Conservation (phyloP, 2,888 invertebrate species). For the Drosophila mulleri region DNA sequence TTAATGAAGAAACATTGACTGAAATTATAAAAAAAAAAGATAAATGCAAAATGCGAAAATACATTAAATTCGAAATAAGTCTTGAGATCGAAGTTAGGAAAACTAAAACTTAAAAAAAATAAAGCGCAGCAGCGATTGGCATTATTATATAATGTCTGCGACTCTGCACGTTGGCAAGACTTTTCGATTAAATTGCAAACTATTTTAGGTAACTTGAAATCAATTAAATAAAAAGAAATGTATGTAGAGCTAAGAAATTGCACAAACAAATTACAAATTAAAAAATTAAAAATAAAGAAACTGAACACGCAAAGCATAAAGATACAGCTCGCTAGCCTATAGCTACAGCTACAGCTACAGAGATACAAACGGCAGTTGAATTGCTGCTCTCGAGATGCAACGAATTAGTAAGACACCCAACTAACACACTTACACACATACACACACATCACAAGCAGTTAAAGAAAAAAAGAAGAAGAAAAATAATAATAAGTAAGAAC, state of each 20-base stretch:
- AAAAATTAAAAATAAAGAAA: no score
- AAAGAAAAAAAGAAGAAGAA: conserved; percentile 10
- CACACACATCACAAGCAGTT: conserved; percentile 63
- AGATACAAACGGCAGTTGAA: conserved; percentile 20
- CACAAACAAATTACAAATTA: no score
- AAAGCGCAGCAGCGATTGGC: conserved; percentile 32
- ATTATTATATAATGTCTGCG: conserved; percentile 71
- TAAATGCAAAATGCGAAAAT: conserved; percentile 31
- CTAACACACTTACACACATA: conserved; percentile 38
- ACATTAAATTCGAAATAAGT: conserved; percentile 48
- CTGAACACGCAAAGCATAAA: conserved; percentile 19
- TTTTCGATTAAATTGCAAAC: conserved; percentile 67
- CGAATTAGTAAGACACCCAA: conserved; percentile 63
- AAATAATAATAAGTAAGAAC: conserved; percentile 24
- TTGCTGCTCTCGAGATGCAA: conserved; percentile 65
- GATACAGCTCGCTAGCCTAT: conserved; percentile 18
- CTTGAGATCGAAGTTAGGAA: conserved; percentile 42
- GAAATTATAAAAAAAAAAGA: conserved; percentile 52
- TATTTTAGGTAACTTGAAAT: conserved; percentile 70
- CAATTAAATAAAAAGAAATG: conserved; percentile 65
- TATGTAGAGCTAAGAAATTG: no score
- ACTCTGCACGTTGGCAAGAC: conserved; percentile 61
- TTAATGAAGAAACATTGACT: conserved; percentile 77
- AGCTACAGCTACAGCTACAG: conserved; percentile 19
- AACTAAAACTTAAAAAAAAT: conserved; percentile 40